Percentiles rank a stretch among this genome's conserved stretches.
These are phyloP conservation scores for Pachyramphus minor DNA, from an alignment of 2,113 vertebrate genomes.

Conservation along the genomic window DNA sequence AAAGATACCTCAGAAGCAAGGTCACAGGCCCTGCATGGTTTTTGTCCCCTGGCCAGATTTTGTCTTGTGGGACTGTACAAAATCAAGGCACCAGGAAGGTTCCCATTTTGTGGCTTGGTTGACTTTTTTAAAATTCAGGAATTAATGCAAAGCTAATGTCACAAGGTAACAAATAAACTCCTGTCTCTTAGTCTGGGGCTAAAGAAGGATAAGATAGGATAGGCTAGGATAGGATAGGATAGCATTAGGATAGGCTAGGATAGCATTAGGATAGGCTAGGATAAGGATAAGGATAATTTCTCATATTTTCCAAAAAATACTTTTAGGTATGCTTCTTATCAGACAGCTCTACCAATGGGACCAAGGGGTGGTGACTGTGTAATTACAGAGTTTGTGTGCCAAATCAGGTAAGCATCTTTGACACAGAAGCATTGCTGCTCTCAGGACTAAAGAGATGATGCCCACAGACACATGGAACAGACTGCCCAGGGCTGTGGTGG, in stretches of 20 bases:
- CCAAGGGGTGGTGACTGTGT: neutral
- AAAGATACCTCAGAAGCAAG: neutral
- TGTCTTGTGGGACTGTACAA: neutral
- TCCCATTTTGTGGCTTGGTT: accelerated
- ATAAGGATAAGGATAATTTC: too few relatives aligned
- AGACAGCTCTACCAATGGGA: neutral
- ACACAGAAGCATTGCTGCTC: neutral
- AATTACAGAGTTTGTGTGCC: accelerated
- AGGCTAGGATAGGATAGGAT: neutral
- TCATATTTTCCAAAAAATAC: neutral
- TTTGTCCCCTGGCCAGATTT: neutral
- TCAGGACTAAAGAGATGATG: neutral
- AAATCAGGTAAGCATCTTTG: neutral
- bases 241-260: too few relatives aligned
- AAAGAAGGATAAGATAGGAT: neutral
- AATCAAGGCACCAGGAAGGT: neutral
- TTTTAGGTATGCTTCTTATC: neutral
- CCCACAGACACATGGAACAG: neutral
- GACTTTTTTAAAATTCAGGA: neutral
- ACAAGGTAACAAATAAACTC: accelerated
- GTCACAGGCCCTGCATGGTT: neutral
- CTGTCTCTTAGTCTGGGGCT: neutral
- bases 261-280: neutral
- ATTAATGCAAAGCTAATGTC: neutral
- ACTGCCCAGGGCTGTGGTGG: neutral